These are phyloP conservation scores for Danio albolineatus DNA, from an alignment of 2,797 vertebrate genomes.

Conservation along the genomic window DNA sequence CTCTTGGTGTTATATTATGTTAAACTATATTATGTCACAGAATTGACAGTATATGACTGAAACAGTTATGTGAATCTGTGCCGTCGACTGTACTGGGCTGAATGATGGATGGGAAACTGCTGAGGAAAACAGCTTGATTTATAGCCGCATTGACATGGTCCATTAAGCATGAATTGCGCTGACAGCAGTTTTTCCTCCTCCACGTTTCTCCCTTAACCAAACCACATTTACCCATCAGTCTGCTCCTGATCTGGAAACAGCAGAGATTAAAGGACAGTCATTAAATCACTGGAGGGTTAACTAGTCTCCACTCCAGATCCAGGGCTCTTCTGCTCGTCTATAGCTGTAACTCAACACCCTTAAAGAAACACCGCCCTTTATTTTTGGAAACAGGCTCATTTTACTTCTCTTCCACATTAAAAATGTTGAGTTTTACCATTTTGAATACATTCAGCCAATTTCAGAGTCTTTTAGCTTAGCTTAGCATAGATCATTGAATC, in stretches of 20 bases:
- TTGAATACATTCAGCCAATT: too few species aligned
- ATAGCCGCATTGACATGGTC: neutral
- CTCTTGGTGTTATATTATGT: too few species aligned
- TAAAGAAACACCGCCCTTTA: too few species aligned
- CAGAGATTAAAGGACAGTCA: neutral
- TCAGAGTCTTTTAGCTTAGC: too few species aligned
- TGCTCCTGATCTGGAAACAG: neutral
- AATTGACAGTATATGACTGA: too few species aligned
- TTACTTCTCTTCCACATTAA: too few species aligned
- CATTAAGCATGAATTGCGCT: neutral
- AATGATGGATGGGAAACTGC: neutral
- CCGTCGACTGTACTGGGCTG: too few species aligned
- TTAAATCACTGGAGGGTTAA: neutral
- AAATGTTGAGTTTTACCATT: too few species aligned
- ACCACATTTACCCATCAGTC: neutral
- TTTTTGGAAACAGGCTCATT: too few species aligned
- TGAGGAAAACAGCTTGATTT: neutral
- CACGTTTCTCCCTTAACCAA: neutral
- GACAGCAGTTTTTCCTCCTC: neutral
- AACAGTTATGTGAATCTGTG: too few species aligned
- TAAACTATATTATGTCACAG: too few species aligned
- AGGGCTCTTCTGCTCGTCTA: neutral
- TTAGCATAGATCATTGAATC: too few species aligned
- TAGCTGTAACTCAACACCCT: neutral
- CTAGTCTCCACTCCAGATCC: neutral